Evolutionary conservation across 2,888 invertebrate genomes (phyloP).

Genomic region (Rhagonycha lutea): DNA sequence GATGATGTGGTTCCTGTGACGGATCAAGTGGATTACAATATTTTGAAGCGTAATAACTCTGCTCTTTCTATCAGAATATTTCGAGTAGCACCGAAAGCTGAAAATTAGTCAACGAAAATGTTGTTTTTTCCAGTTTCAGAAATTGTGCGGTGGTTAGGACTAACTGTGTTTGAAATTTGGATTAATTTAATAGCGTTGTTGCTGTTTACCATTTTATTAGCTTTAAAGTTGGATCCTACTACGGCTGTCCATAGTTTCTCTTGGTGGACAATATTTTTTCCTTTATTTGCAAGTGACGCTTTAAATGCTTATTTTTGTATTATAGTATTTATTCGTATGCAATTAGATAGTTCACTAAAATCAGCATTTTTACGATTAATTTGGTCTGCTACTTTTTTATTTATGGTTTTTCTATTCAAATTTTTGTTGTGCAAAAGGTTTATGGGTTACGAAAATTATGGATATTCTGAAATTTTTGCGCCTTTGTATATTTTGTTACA

Average conservation of each 20-base stretch:
- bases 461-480: slow-evolving; percentile 90
- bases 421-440: slow-evolving; percentile 87
- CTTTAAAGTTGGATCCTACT: slow-evolving; percentile 74
- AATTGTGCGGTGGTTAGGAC: slow-evolving; percentile 89
- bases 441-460: slow-evolving; percentile 77
- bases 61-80: slow-evolving; percentile 83
- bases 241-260: slow-evolving; percentile 58
- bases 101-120: neutral
- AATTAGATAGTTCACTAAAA: slow-evolving; percentile 77
- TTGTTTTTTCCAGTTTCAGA: slow-evolving; percentile 64
- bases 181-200: slow-evolving; percentile 82
- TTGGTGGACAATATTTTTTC: slow-evolving; percentile 91
- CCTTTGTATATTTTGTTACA: slow-evolving; percentile 89
- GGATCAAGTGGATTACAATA: slow-evolving; percentile 76
- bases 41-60: slow-evolving; percentile 77
- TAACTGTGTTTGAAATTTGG: slow-evolving; percentile 95
- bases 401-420: slow-evolving; percentile 87
- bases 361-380: slow-evolving; percentile 78
- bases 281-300: slow-evolving; percentile 89
- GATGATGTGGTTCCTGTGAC: slow-evolving; percentile 84
- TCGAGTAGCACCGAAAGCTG: slow-evolving; percentile 46
- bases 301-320: slow-evolving; percentile 93
- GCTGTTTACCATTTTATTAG: slow-evolving; percentile 82
- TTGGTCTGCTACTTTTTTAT: slow-evolving; percentile 83
- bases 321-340: slow-evolving; percentile 92